A percentile compares a stretch with the other conserved stretches of the same genome.
phyloP scores from a whole-genome alignment of 2,888 invertebrate species.

The Hirtodrosophila histrioides region DNA sequence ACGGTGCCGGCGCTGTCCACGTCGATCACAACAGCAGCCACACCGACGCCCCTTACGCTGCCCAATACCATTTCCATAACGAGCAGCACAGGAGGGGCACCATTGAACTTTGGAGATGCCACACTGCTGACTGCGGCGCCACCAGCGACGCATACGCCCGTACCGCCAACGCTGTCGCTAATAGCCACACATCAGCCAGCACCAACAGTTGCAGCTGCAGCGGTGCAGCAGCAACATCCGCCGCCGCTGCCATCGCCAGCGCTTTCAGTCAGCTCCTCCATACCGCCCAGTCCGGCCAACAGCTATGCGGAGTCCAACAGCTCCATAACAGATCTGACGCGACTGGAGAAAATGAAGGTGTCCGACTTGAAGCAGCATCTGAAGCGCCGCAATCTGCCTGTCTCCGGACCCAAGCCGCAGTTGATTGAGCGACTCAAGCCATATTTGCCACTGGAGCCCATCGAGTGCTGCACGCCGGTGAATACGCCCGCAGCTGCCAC shows the following conservation, averaged over 20 bases:
- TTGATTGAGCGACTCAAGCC: slow-evolving; percentile 95
- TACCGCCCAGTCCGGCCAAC: slow-evolving; percentile 83
- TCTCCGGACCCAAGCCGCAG: slow-evolving; percentile 98
- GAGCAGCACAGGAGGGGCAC: slow-evolving; percentile 47
- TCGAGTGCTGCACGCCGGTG: slow-evolving; percentile 76
- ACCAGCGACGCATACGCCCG: slow-evolving; percentile 37
- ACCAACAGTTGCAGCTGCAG: slow-evolving; percentile 3
- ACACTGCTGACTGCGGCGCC: slow-evolving; percentile 29
- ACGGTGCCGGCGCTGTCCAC: slow-evolving; percentile 65
- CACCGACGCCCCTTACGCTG: slow-evolving; percentile 37
- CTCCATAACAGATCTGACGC: slow-evolving; percentile 85
- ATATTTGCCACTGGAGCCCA: slow-evolving; percentile 85
- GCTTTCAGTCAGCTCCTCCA: slow-evolving; percentile 85
- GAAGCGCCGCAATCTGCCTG: slow-evolving; percentile 96
- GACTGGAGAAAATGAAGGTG: slow-evolving; percentile 97
- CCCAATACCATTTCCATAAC: slow-evolving; percentile 74
- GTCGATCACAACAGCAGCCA: slow-evolving; percentile 20
- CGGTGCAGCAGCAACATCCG: slow-evolving; percentile 67
- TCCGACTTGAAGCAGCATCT: slow-evolving; percentile 97
- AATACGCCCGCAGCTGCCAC: slow-evolving; percentile 43
- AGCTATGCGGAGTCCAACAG: slow-evolving; percentile 82
- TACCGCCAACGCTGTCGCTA: slow-evolving; percentile 72
- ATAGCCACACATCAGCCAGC: slow-evolving; percentile 68
- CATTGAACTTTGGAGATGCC: slow-evolving; percentile 51
- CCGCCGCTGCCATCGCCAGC: slow-evolving; percentile 86